Evolutionary conservation across 2,797 vertebrate species (phyloP), one percentile per base, ranked within the genome.

Genomic region (Argyrosomus regius): DNA sequence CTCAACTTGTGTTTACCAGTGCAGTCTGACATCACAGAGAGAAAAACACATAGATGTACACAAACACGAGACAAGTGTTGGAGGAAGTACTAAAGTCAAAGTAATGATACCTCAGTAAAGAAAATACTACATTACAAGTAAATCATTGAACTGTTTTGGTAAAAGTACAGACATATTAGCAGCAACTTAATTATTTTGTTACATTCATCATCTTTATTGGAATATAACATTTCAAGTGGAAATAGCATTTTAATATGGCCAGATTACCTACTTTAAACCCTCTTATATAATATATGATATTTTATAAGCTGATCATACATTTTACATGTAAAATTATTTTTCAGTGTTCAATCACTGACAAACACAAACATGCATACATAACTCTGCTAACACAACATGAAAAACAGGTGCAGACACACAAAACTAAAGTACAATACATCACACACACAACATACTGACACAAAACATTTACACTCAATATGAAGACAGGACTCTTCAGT

Each of bases 1-100:
- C 71, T 82, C 24, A 46, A 62, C 76, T 60, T 84, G 80, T 78
- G 72, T 90, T 78, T 71, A 78, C 59, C 26, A 46, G 59, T 20
- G 56, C 3, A 57, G 56, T 43, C 26, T 76, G 39, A 75, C 12
- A 43, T 66, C 65, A 49, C 69, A 69, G 48, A 18, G 16, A 80
- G 13, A 54, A 53, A 77, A 22, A 53, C 50, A 68, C 28, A 67
- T 49, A 48, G 22, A 63, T 26, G 22, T 1, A 81, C 48, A 35
- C 11, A 64, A 39, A 69, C 43, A 52, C 17, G 20, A 58, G 52
- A 57, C 12, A n/a, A 59, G 28, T 10, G 8, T 48, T 18, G 31
- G 17, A 35, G 14, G 28, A 63, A 17, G 9, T 9, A 20, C 41
- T n/a, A 18, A 43, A 45, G 3, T 9, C 50, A 9, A 54, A 13